phyloP scores from a whole-genome alignment of 2,888 invertebrate genomes.

The Xylota segnis region DNA sequence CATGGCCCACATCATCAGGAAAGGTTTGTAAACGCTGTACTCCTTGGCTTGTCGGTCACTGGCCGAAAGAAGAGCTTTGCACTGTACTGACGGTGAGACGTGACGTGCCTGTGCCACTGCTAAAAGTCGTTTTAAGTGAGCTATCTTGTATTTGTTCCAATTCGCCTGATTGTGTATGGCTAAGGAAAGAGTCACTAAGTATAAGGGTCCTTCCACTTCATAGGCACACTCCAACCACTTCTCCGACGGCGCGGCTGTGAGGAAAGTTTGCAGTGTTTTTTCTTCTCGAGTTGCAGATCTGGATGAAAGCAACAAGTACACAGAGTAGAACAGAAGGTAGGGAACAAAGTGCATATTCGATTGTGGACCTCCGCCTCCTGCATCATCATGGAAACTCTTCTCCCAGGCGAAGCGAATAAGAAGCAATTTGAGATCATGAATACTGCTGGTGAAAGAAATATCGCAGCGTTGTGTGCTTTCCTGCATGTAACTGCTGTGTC shows the following conservation, averaged over 20 bases:
- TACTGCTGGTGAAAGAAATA: constrained; percentile 85
- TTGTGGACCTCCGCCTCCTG: constrained; percentile 98
- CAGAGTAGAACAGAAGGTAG: constrained; percentile 96
- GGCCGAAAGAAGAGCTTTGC: constrained; percentile 85
- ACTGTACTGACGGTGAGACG: constrained; percentile 86
- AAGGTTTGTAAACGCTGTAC: constrained; percentile 93
- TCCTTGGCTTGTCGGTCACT: constrained; percentile 86
- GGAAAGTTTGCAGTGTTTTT: constrained; percentile 89
- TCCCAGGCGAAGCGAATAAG: constrained; percentile 96
- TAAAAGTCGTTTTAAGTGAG: constrained; percentile 91
- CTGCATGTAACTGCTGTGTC: constrained; percentile 94
- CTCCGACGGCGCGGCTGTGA: constrained; percentile 87
- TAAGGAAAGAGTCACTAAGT: constrained; percentile 92
- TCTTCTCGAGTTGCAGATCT: constrained; percentile 92
- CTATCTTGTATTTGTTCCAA: constrained; percentile 90
- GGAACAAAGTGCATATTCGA: constrained; percentile 99
- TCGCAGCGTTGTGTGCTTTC: constrained; percentile 84
- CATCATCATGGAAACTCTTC: constrained; percentile 98
- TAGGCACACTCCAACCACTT: constrained; percentile 92
- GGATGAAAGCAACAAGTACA: constrained; percentile 96
- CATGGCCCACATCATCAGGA: constrained; percentile 93
- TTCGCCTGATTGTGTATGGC: constrained; percentile 91
- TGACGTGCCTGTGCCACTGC: constrained; percentile 92
- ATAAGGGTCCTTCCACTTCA: constrained; percentile 96
- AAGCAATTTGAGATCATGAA: constrained; percentile 96